Evolutionary conservation across 1,140 invertebrate genomes (phyloP).

Genomic region (Drosophila erecta): DNA sequence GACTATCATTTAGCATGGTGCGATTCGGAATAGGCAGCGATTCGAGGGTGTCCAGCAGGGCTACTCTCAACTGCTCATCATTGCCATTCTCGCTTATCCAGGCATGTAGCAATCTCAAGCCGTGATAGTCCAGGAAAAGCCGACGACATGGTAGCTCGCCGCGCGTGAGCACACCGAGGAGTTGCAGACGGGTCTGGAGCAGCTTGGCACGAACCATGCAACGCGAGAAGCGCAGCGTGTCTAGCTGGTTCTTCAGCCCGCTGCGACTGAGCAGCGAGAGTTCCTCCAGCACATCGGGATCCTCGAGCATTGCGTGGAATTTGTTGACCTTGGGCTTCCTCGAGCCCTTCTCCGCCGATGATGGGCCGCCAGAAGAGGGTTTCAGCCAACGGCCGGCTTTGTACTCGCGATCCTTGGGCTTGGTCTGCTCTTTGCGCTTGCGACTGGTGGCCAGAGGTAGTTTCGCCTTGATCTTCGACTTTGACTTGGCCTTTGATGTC

Average conservation of each 20-base stretch:
- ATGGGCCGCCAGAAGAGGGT: conserved; percentile 8
- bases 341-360: conserved; percentile 14
- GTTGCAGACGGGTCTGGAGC: conserved; percentile 88
- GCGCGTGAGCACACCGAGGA: conserved; percentile 89
- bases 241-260: conserved; percentile 94
- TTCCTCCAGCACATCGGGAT: conserved; percentile 90
- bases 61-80: conserved; percentile 86
- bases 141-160: conserved; percentile 93
- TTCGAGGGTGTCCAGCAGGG: conserved; percentile 92
- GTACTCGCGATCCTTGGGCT: conserved; percentile 66
- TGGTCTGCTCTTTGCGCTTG: conserved; percentile 44
- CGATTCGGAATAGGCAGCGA: conserved; percentile 96
- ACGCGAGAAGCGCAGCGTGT: conserved; percentile 94
- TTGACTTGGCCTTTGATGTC: conserved; percentile 18
- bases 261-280: conserved; percentile 89
- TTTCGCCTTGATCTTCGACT: conserved; percentile 30
- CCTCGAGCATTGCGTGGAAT: conserved; percentile 65
- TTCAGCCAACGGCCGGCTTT: conserved; percentile 69
- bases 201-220: conserved; percentile 96
- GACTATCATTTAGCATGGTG: conserved; percentile 96
- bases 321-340: conserved; percentile 44
- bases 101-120: conserved; percentile 94
- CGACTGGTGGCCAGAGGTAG: not conserved
- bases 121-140: conserved; percentile 97
- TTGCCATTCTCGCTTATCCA: conserved; percentile 91